Evolutionary conservation across 2,888 invertebrate species (phyloP), one percentile per base, ranked within the genome.

Genomic region (Villa cingulata): DNA sequence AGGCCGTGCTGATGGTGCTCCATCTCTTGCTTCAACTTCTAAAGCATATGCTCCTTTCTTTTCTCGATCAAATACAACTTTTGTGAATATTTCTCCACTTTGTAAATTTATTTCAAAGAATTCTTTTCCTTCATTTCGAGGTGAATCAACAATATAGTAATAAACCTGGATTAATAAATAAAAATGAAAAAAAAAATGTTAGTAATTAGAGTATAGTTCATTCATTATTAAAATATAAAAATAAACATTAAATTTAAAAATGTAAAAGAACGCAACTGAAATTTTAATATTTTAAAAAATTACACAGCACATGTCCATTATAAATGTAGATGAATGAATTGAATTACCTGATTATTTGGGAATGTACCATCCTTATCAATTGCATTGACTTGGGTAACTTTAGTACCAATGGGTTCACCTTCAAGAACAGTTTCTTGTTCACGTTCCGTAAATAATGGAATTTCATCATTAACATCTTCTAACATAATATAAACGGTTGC

Each of bases 21-120:
- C 94, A 65, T 98, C 98, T 49, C 92, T 76, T 0, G 96, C 97
- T 68, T 92, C 91, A 59, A 98, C 95, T 66, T 95, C 94, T 63
- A 98, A 73, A 36, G 96, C 96, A 72, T 96, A 97, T 50, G 95
- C 92, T 41, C 89, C 90, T 68, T 95, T 92, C 75, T 92, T 92
- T 72, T 97, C 97, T 54, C 96, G 81, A 74, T 97, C 97, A 75
- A 97, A 97, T 61, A 91, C 86, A 58, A 88, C 78, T 71, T 90
- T 89, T 38, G 95, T 94, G 73, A 87, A 92, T 64, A 97, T 87
- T 70, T 92, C 90, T 19, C 97, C 97, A 29, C 92, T 89, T 70
- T 90, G 85, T 68, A 86, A 79, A 73, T 96, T 92, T 70, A 97
- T 95, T 72, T 91, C 88, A 72, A 97, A 97, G 74, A 83, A 92